Conservation (phyloP, 2,797 vertebrate genomes). For the Natrix natrix region DNA sequence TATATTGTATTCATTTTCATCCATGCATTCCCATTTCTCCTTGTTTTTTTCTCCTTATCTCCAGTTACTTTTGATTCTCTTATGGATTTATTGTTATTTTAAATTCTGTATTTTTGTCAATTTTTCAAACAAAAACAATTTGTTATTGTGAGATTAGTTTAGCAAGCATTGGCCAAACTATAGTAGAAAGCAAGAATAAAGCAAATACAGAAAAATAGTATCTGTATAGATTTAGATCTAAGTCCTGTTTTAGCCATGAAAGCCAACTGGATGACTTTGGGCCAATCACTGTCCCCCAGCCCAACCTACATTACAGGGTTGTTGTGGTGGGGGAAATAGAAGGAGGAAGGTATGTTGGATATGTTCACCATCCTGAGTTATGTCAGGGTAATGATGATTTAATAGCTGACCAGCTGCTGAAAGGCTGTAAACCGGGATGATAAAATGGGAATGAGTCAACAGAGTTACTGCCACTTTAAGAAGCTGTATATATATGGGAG, state of each 20-base stretch:
- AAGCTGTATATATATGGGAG: too few species aligned
- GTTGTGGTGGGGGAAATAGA: background rate
- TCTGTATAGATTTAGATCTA: background rate
- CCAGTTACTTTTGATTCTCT: background rate
- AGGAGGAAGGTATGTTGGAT: background rate
- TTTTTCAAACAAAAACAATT: background rate
- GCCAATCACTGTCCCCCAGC: background rate
- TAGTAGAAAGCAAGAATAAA: background rate
- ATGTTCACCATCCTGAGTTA: background rate
- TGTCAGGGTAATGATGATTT: too few species aligned
- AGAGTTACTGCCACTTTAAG: too few species aligned
- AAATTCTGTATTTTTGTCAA: background rate
- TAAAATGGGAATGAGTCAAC: too few species aligned
- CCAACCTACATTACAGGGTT: background rate
- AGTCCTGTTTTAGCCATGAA: background rate
- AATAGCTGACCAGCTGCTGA: too few species aligned
- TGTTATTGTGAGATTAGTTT: background rate
- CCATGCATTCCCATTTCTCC: background rate
- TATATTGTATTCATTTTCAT: background rate
- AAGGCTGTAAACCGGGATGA: too few species aligned
- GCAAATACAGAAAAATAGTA: background rate
- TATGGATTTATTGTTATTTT: background rate
- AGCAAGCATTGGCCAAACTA: background rate
- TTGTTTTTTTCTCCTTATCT: background rate
- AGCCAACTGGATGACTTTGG: background rate